These are phyloP conservation scores for Ceratothoa steindachneri DNA, from an alignment of 2,888 invertebrate species.

Conservation along the genomic window DNA sequence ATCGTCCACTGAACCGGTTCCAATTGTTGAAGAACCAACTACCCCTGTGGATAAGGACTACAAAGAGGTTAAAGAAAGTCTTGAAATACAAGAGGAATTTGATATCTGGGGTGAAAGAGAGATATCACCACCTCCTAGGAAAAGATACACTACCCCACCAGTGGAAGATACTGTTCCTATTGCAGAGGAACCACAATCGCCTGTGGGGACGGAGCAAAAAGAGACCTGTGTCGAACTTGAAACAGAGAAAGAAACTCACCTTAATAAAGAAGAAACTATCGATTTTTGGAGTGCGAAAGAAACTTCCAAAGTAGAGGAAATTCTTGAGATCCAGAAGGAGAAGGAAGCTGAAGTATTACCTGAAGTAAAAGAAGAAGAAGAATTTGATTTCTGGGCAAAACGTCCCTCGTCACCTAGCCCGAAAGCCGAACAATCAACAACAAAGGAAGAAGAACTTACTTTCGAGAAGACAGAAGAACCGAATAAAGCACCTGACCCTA, in stretches of 20 bases:
- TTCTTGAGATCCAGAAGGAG: slow-evolving; percentile 10
- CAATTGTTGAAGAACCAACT: neutral
- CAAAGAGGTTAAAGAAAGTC: too few relatives aligned
- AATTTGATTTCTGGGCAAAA: slow-evolving; percentile 17
- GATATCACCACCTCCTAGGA: slow-evolving; percentile 19
- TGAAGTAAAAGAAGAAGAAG: neutral
- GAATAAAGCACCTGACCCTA: neutral
- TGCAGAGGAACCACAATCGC: slow-evolving; percentile 20
- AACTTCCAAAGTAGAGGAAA: slow-evolving; percentile 31
- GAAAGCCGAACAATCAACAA: neutral
- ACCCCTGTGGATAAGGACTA: too few relatives aligned
- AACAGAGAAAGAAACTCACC: slow-evolving; percentile 16
- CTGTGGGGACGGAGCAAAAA: neutral
- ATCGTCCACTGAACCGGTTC: too few relatives aligned
- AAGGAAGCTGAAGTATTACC: neutral
- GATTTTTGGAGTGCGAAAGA: too few relatives aligned
- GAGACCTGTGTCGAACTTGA: too few relatives aligned
- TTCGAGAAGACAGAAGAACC: slow-evolving; percentile 12
- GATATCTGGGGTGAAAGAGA: slow-evolving; percentile 21
- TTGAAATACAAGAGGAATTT: too few relatives aligned
- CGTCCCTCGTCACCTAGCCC: slow-evolving; percentile 18
- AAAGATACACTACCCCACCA: neutral
- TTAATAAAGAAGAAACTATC: too few relatives aligned
- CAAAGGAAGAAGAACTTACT: slow-evolving; percentile 17
- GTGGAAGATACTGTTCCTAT: slow-evolving; percentile 19